Conservation (phyloP, 2,888 invertebrate genomes). For the Scaptomyza caliginosa region DNA sequence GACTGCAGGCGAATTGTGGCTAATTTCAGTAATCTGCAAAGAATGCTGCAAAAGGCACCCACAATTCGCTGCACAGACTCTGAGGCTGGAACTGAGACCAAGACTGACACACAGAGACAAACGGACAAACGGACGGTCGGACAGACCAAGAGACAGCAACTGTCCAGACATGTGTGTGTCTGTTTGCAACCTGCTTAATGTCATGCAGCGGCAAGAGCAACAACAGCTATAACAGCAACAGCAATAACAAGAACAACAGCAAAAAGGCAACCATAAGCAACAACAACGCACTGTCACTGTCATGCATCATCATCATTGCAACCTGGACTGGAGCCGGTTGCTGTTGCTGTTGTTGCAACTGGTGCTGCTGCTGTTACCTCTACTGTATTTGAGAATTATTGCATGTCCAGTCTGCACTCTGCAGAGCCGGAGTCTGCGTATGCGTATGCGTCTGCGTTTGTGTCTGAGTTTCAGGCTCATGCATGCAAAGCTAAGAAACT, state of each 20-base stretch:
- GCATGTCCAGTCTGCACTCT: slow-evolving; percentile 69
- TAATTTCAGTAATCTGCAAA: slow-evolving; percentile 76
- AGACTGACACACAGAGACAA: neutral
- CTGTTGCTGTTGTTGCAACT: slow-evolving; percentile 17
- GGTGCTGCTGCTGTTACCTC: slow-evolving; percentile 20
- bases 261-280: slow-evolving; percentile 39
- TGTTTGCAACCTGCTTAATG: slow-evolving; percentile 81
- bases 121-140: slow-evolving; percentile 20
- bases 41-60: slow-evolving; percentile 77
- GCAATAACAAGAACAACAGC: slow-evolving; percentile 12
- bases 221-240: slow-evolving; percentile 38
- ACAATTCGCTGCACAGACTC: slow-evolving; percentile 76
- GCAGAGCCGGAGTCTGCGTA: slow-evolving; percentile 38
- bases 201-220: slow-evolving; percentile 75
- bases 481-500: slow-evolving; percentile 61
- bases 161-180: slow-evolving; percentile 67
- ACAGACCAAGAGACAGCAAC: slow-evolving; percentile 35
- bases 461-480: slow-evolving; percentile 31
- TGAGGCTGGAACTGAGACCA: slow-evolving; percentile 1
- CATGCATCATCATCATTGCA: slow-evolving; percentile 77
- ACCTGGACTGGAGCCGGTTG: slow-evolving; percentile 44
- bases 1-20: slow-evolving; percentile 65
- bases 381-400: slow-evolving; percentile 78
- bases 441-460: neutral
- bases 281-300: slow-evolving; percentile 80